Conservation (phyloP, 2,888 invertebrate species). For the Nymphalis c-album region DNA sequence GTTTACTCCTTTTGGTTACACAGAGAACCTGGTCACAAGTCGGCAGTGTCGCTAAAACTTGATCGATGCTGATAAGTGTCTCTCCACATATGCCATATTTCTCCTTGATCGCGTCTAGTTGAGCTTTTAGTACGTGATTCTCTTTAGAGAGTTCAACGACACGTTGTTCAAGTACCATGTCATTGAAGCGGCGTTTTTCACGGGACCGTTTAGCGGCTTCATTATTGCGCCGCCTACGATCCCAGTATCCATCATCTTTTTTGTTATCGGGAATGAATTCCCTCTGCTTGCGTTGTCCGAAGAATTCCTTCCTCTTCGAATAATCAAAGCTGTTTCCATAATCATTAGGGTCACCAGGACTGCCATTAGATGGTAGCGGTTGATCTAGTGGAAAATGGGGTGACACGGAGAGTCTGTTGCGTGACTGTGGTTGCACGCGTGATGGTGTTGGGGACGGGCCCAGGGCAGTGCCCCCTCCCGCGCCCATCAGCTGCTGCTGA, state of each 20-base stretch:
- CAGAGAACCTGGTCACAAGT: conserved; percentile 92
- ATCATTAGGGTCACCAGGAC: conserved; percentile 59
- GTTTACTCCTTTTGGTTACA: conserved; percentile 87
- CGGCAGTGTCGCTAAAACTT: conserved; percentile 92
- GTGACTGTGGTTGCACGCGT: conserved; percentile 64
- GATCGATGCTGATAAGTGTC: conserved; percentile 92
- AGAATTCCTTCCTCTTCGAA: conserved; percentile 90
- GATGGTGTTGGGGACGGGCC: conserved; percentile 66
- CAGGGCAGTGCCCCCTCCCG: conserved; percentile 62
- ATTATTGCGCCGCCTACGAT: conserved; percentile 96
- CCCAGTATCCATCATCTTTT: conserved; percentile 99
- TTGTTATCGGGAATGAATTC: conserved; percentile 98
- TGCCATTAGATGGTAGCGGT: conserved; percentile 54
- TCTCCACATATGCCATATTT: conserved; percentile 95
- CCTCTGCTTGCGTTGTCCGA: conserved; percentile 94
- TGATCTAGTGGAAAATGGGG: conserved; percentile 78
- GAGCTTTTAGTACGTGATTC: conserved; percentile 95
- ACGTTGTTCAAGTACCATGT: conserved; percentile 96
- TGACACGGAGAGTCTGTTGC: conserved; percentile 68
- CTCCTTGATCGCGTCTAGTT: conserved; percentile 95
- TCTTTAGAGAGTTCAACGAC: conserved; percentile 97
- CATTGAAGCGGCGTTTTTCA: conserved; percentile 97
- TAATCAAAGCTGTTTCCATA: conserved; percentile 80
- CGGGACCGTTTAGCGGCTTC: conserved; percentile 97
- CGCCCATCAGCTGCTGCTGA: conserved; percentile 81